Evolutionary conservation across 2,888 invertebrate genomes (phyloP).

Genomic region (Leucophenga maculata): DNA sequence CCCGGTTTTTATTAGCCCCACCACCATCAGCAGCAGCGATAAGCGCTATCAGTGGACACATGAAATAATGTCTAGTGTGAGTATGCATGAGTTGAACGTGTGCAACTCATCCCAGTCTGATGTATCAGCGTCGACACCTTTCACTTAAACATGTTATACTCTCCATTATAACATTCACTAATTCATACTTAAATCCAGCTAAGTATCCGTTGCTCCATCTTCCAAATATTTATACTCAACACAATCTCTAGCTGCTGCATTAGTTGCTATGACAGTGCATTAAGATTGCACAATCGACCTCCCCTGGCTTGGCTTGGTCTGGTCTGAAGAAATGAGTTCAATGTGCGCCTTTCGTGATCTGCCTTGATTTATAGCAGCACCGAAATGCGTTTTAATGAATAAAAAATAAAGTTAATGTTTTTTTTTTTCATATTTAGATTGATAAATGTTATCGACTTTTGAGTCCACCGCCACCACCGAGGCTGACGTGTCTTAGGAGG

Average conservation of each 20-base stretch:
- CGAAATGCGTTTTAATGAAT: conserved; percentile 16
- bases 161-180: too few species aligned
- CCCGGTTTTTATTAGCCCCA: not conserved
- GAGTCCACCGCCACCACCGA: not conserved
- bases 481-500: conserved; percentile 12
- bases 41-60: too few species aligned
- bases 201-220: too few species aligned
- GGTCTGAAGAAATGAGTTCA: conserved; percentile 4
- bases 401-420: not conserved
- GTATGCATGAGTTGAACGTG: not conserved
- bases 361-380: conserved; percentile 7
- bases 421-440: conserved; percentile 3
- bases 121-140: too few species aligned
- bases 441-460: conserved; percentile 13
- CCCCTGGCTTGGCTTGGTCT: not conserved
- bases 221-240: too few species aligned
- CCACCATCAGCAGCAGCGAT: not conserved
- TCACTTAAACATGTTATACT: conserved; percentile 15
- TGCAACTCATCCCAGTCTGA: too few species aligned
- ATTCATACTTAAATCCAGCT: too few species aligned
- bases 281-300: not conserved
- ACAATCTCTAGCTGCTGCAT: too few species aligned
- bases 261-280: too few species aligned
- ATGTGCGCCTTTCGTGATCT: not conserved
- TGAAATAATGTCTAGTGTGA: not conserved